These are phyloP conservation scores for Oscheius onirici DNA, from an alignment of 2,888 invertebrate species.

Conservation along the genomic window DNA sequence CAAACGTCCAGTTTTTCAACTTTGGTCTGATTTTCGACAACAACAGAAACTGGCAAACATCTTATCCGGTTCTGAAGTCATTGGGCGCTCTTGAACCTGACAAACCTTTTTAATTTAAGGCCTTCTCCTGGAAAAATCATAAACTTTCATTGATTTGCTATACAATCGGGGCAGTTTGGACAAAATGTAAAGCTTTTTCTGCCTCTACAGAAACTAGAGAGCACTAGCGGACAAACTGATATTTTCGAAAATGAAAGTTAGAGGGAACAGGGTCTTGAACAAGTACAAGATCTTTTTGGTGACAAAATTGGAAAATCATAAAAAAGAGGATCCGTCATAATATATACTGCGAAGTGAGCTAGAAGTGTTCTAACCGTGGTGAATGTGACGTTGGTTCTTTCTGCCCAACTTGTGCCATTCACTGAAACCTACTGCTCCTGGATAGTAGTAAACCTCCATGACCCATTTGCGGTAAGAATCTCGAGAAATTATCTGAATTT, in stretches of 20 bases:
- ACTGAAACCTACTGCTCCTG: slow-evolving; percentile 63
- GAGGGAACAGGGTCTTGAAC: not conserved
- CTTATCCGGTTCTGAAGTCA: no score
- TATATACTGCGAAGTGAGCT: not conserved
- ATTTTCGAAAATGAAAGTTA: slow-evolving; percentile 16
- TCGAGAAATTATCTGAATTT: slow-evolving; percentile 64
- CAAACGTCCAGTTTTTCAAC: no score
- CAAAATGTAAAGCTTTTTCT: slow-evolving; percentile 29
- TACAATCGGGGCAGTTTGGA: slow-evolving; percentile 15
- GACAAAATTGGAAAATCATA: slow-evolving; percentile 26
- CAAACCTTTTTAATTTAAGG: not conserved
- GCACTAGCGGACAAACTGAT: slow-evolving; percentile 7
- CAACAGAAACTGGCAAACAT: no score
- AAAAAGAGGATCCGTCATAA: slow-evolving; percentile 3
- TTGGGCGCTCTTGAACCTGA: no score
- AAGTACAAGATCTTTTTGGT: no score
- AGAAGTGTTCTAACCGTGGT: slow-evolving; percentile 7
- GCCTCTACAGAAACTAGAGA: slow-evolving; percentile 19
- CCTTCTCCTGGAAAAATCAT: not conserved
- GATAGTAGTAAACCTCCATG: slow-evolving; percentile 68
- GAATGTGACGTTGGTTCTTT: slow-evolving; percentile 28
- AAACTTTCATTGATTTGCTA: slow-evolving; percentile 26
- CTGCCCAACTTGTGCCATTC: slow-evolving; percentile 58
- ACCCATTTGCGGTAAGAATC: slow-evolving; percentile 70
- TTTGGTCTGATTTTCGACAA: no score